Conservation (phyloP, 2,797 vertebrate genomes). For the Rhinophrynus dorsalis region DNA sequence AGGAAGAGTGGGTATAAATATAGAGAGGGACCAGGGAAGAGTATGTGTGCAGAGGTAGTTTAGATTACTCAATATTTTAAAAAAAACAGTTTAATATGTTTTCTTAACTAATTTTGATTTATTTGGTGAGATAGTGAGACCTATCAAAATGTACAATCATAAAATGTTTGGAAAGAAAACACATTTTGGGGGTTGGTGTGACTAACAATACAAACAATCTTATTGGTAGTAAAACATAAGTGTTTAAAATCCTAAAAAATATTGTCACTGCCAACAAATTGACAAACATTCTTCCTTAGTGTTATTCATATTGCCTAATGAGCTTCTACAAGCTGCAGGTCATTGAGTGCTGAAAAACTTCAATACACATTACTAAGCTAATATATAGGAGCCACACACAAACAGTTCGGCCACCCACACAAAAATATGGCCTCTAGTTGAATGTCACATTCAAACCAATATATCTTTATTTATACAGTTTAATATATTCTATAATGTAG, state of each 20-base stretch:
- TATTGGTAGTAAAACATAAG: too few relatives aligned
- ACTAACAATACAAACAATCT: neutral
- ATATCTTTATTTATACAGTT: neutral
- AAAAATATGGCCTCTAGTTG: neutral
- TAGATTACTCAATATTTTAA: conserved; percentile 67
- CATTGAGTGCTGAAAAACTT: too few relatives aligned
- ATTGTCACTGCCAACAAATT: too few relatives aligned
- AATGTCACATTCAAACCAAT: neutral
- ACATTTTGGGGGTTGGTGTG: neutral
- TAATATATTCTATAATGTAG: neutral
- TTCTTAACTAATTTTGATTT: conserved; percentile 13
- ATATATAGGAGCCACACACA: too few relatives aligned
- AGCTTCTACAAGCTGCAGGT: too few relatives aligned
- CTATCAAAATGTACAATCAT: conserved; percentile 13
- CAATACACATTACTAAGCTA: too few relatives aligned
- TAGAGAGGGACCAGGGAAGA: conserved; percentile 53
- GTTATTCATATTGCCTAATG: too few relatives aligned
- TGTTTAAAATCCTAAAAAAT: too few relatives aligned
- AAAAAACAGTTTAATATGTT: conserved; percentile 56
- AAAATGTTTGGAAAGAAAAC: neutral
- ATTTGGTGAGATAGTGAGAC: neutral
- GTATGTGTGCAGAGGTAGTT: conserved; percentile 59
- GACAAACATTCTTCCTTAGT: too few relatives aligned
- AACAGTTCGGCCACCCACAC: neutral
- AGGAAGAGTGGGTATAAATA: neutral